These are phyloP conservation scores for Centropus bengalensis DNA, from an alignment of 2,113 vertebrate genomes.

Conservation along the genomic window DNA sequence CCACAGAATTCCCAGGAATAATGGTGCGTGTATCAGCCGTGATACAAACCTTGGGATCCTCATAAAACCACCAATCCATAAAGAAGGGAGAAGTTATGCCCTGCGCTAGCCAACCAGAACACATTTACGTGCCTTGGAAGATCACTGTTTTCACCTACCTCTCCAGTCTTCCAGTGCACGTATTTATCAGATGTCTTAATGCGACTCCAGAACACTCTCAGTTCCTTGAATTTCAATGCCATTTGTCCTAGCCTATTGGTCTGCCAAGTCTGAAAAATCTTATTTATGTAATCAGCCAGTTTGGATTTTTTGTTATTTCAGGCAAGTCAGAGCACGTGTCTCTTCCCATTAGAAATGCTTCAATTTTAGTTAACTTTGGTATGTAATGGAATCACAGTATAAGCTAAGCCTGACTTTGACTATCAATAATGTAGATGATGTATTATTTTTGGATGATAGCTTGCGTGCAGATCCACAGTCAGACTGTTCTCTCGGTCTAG, in stretches of 20 bases:
- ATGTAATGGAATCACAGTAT: not conserved
- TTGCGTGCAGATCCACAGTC: not conserved
- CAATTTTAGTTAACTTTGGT: not conserved
- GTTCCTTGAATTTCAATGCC: not conserved
- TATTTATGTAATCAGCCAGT: constrained; percentile 17
- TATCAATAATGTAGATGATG: not conserved
- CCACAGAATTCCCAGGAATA: not conserved
- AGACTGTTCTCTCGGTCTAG: not conserved
- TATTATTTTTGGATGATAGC: constrained; percentile 11
- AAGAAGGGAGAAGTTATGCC: not conserved
- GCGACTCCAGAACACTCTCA: not conserved
- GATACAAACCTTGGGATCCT: not conserved
- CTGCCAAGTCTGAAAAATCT: not conserved
- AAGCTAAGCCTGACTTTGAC: not conserved
- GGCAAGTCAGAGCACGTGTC: not conserved
- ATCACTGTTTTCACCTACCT: constrained; percentile 18
- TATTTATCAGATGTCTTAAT: not conserved
- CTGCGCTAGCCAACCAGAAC: not conserved
- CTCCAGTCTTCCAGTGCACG: not conserved
- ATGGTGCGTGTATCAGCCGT: not conserved
- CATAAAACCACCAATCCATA: not conserved
- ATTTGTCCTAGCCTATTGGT: not conserved
- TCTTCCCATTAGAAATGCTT: not conserved
- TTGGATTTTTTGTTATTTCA: constrained; percentile 19
- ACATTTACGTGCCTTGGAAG: not conserved